Conservation (phyloP, 2,888 invertebrate genomes). For the Drosophila infuscata region DNA sequence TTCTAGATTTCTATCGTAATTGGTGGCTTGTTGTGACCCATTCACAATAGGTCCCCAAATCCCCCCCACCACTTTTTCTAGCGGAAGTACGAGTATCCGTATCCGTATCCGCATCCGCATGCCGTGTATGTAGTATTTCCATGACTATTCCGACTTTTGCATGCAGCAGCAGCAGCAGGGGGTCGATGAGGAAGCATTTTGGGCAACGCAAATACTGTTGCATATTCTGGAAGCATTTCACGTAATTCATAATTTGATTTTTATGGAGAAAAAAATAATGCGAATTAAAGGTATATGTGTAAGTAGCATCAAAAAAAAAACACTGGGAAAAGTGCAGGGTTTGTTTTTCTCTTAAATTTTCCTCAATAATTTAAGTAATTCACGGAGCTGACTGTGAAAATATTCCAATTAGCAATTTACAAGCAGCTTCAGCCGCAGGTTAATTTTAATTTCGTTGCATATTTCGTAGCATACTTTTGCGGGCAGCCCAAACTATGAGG, state of each 20-base stretch:
- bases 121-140: slow-evolving; percentile 7
- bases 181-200: too few relatives aligned
- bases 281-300: background rate
- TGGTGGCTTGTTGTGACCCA: slow-evolving; percentile 74
- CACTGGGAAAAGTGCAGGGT: too few relatives aligned
- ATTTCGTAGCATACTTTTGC: slow-evolving; percentile 51
- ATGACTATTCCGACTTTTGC: slow-evolving; percentile 40
- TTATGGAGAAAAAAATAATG: background rate
- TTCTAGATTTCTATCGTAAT: slow-evolving; percentile 77
- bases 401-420: background rate
- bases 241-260: slow-evolving; percentile 25
- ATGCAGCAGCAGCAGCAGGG: background rate
- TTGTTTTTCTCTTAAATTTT: background rate
- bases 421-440: background rate
- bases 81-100: slow-evolving; percentile 54
- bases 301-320: too few relatives aligned
- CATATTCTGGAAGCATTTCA: slow-evolving; percentile 17
- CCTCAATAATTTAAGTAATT: background rate
- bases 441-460: slow-evolving; percentile 44
- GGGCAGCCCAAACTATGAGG: slow-evolving; percentile 16
- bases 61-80: background rate
- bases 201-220: slow-evolving; percentile 3
- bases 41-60: slow-evolving; percentile 31
- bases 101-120: slow-evolving; percentile 19
- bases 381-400: background rate